Evolutionary conservation across 1,140 invertebrate species (phyloP), one percentile per base, ranked within the genome.

Genomic region (Drosophila tropicalis): DNA sequence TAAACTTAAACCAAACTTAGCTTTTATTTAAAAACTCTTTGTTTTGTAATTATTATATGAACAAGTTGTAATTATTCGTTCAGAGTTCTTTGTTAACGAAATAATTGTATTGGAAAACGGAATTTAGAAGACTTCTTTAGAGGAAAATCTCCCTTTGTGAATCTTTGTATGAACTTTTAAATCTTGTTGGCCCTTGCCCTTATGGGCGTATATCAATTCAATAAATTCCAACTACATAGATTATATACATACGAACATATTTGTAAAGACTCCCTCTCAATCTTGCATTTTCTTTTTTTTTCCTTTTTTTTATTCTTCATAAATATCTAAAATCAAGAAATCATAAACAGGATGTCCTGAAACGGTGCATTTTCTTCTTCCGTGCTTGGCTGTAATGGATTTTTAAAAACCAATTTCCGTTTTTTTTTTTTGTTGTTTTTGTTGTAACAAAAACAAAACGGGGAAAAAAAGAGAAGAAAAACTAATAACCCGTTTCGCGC

Each of bases 331-430:
- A 51, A 58, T 54, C 41, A 39, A 70, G 62, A 71, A 82, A 79
- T 82, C 80, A 83, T 66, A 34, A 80, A 66, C 55, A 58, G 74
- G 71, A 82, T 71, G 80, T 63, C 71, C 71, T 62, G 67, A 44
- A 69, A 81, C 80, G 75, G 74, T 32, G 41, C 54, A 36, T 69
- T 83, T 74, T 70, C 64, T 74, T 70, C 67, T 67, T 77, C 15
- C 44, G 10, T 51, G 29, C 57, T 34, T 60, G 73, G 64, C 56
- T 72, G 69, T 89, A 89, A 87, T 87, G 84, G 83, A 76, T 87
- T 87, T 87, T 87, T 89, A 77, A 87, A 87, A 87, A 87, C 84
- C 83, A 87, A 87, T 87, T 87, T 87, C 83, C 83, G 83, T 56
- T 89, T 65, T 60, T 63, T 76, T 61, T 67, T 76, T 61, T 5